Evolutionary conservation across 2,113 vertebrate genomes (phyloP), one percentile per base, ranked within the genome.

Genomic region (Ophiodon elongatus): DNA sequence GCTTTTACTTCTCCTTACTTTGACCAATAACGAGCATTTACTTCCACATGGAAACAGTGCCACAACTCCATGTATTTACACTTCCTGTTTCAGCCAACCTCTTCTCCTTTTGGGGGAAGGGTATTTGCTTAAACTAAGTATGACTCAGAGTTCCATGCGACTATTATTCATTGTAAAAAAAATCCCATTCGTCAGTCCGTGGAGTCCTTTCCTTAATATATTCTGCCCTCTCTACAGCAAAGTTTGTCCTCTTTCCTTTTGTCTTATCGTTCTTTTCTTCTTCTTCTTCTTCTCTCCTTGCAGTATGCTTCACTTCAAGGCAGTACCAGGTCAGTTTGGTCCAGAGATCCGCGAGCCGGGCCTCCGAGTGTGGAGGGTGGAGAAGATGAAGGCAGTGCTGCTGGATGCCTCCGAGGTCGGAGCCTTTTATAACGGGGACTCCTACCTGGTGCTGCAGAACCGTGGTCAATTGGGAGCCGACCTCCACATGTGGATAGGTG

Each of bases 401-500:
- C 91, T 97, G 43, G 89, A 95, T 0, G 2, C 60, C 0, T 93
- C 95, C 0, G 91, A 90, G 59, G 79, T 94, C 39, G 97, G 97
- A 0, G 14, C 96, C 31, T 98, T 98, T 91, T 98, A 92, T 82
- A 97, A 96, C 0, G 97, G 97, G 14, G 97, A 98, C 69, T 95
- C 97, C 2, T 98, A 97, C 86, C 93, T 98, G 27, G 96, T 98
- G 76, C 94, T 98, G 89, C 88, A 96, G 71, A 96, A 97, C 21
- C 91, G 92, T 0, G 95, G 95, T 0, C 84, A 95, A 0, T 90
- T 95, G 0, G 96, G 96, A 80, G 85, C 25, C 17, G 96, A 96
- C 72, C 92, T 98, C 71, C 97, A 97, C 93, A 96, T 98, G 95
- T 98, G 98, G 97, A 95, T 97, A n/a, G 97, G 97, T 97, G 86